Evolutionary conservation across 2,113 vertebrate species (phyloP).

Genomic region (Corydoras sp.): DNA sequence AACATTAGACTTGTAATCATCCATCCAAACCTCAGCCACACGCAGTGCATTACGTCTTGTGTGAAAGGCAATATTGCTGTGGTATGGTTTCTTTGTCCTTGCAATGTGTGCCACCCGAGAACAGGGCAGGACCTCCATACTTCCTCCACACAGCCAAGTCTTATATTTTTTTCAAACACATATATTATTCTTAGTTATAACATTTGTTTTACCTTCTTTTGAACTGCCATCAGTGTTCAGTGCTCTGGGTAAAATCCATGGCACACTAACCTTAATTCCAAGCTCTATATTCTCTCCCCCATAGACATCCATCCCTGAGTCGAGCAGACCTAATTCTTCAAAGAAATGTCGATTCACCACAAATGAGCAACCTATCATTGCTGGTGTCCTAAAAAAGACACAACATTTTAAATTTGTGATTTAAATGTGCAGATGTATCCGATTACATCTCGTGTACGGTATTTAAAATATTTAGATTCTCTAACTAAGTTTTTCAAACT

Average conservation of each 20-base stretch:
- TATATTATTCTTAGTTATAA: too few relatives aligned
- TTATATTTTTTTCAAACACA: slow-evolving; percentile 44
- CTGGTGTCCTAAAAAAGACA: slow-evolving; percentile 74
- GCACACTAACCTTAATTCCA: slow-evolving; percentile 88
- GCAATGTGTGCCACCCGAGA: slow-evolving; percentile 94
- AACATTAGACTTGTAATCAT: slow-evolving; percentile 89
- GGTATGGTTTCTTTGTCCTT: slow-evolving; percentile 90
- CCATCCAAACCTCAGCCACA: slow-evolving; percentile 98
- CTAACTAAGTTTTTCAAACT: too few relatives aligned
- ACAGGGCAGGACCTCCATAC: slow-evolving; percentile 96
- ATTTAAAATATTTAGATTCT: too few relatives aligned
- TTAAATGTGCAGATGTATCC: not conserved
- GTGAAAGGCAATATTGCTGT: slow-evolving; percentile 90
- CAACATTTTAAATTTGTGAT: slow-evolving; percentile 1
- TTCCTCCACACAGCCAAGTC: slow-evolving; percentile 96
- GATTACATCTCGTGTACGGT: too few relatives aligned
- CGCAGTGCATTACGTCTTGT: slow-evolving; percentile 91
- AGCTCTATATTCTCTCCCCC: slow-evolving; percentile 98
- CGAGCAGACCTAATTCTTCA: slow-evolving; percentile 87
- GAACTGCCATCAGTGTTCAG: not conserved
- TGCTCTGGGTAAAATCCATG: slow-evolving; percentile 5
- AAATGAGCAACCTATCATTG: slow-evolving; percentile 98
- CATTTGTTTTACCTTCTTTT: not conserved
- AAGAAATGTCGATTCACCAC: slow-evolving; percentile 90
- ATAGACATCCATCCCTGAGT: slow-evolving; percentile 96